Evolutionary conservation across 30 jellyfish, hydroid and myxozoan genomes (phyloP), one percentile per base, ranked within the genome.

Genomic region (Haliclystus octoradiatus): DNA sequence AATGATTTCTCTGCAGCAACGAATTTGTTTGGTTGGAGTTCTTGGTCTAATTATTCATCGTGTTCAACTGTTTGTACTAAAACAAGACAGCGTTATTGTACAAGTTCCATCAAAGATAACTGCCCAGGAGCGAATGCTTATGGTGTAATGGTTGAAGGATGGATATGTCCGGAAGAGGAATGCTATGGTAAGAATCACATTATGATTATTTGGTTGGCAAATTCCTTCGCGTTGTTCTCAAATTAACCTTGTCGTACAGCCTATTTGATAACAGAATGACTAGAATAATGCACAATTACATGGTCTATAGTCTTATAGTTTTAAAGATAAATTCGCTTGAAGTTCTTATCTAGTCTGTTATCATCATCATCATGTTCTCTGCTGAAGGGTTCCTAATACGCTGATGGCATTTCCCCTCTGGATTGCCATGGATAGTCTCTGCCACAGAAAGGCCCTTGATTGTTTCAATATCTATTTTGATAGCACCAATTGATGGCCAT

Each of bases 401-500:
- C n/a, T n/a, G n/a, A n/a, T n/a, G n/a, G n/a, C n/a, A n/a, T n/a
- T n/a, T n/a, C n/a, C n/a, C n/a, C n/a, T n/a, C n/a, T n/a, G n/a
- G n/a, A n/a, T n/a, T n/a, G n/a, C n/a, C n/a, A n/a, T 7, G 2
- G 34, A 31, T 22, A 30, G 4, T 0, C 7, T 25, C 66, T 1
- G 25, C 31, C 40, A 2, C 49, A 34, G 23, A n/a, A 2, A 13
- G 12, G 9, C 40, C 27, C 25, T 2, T 15, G 0, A 26, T 2
- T 3, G 49, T 9, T 15, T 4, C 0, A 3, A 29, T 24, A 1
- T 33, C 26, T 31, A 9, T 50, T 47, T 22, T 24, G 14, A 33
- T 52, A 81, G 94, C 77, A 2, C 94, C 94, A 0, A 72, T 81
- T 26, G 82, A 66, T 72, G 94, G 94, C 2, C 81, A 81, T 33